These are phyloP conservation scores for Brachystomella parvula DNA, from an alignment of 1,140 invertebrate genomes.

Conservation along the genomic window DNA sequence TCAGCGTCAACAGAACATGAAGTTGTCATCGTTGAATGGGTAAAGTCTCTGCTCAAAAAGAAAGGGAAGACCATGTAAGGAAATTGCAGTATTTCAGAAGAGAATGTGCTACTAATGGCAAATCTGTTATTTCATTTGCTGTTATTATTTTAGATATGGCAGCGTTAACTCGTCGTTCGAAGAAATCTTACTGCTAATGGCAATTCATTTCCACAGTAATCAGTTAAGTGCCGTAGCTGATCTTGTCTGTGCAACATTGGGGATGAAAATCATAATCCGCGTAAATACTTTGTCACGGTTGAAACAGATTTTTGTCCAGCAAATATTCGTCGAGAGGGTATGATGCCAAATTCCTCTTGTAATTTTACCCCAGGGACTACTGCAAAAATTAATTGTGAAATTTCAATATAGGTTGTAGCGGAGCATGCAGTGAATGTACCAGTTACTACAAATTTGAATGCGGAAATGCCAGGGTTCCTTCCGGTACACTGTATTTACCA, in stretches of 20 bases:
- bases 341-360: no score
- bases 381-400: no score
- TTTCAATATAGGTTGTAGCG: conserved; percentile 68
- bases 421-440: conserved; percentile 91
- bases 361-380: no score
- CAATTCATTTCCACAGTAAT: conserved; percentile 93
- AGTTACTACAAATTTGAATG: conserved; percentile 81
- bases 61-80: conserved; percentile 50
- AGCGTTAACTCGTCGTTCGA: conserved; percentile 75
- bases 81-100: not conserved
- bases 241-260: conserved; percentile 83
- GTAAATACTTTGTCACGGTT: conserved; percentile 83
- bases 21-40: conserved; percentile 84
- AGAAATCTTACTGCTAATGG: conserved; percentile 92
- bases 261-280: conserved; percentile 88
- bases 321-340: conserved; percentile 94
- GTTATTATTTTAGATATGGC: not conserved
- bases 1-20: conserved; percentile 70
- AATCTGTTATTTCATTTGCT: conserved; percentile 39
- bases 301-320: conserved; percentile 91
- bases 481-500: conserved; percentile 97
- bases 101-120: not conserved
- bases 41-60: conserved; percentile 83
- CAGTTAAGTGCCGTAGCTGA: conserved; percentile 86
- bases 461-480: conserved; percentile 80